A percentile compares a stretch with the other conserved stretches of the same genome.
These are phyloP conservation scores for Lethocerus indicus DNA, from an alignment of 1,140 invertebrate species.

Conservation along the genomic window DNA sequence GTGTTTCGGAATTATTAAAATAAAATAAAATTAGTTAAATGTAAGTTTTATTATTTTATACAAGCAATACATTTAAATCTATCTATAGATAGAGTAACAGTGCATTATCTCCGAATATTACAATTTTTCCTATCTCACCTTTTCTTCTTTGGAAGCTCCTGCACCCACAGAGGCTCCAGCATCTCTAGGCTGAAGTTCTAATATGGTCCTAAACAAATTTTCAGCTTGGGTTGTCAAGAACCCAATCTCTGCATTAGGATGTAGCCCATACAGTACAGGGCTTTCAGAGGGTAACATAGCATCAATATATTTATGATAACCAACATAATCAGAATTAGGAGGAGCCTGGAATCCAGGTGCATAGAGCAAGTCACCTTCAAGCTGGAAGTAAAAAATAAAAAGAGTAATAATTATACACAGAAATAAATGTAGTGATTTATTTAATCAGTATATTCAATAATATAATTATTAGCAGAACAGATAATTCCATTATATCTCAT, in stretches of 20 bases:
- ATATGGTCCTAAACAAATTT: constrained; percentile 71
- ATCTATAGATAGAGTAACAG: no score
- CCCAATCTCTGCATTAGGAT: constrained; percentile 90
- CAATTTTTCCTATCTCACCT: constrained; percentile 29
- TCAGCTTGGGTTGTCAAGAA: constrained; percentile 77
- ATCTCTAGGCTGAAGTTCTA: constrained; percentile 82
- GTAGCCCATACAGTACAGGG: constrained; percentile 78
- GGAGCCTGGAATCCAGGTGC: constrained; percentile 70
- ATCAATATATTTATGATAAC: constrained; percentile 50
- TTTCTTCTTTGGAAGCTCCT: constrained; percentile 60
- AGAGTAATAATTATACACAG: neutral
- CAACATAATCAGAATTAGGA: constrained; percentile 61
- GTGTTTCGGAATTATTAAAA: no score
- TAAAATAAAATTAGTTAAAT: no score
- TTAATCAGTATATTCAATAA: neutral
- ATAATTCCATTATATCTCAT: no score
- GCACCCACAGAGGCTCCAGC: constrained; percentile 43
- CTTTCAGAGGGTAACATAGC: constrained; percentile 72
- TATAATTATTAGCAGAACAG: no score
- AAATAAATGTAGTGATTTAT: neutral
- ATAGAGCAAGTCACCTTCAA: constrained; percentile 67
- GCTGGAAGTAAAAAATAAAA: constrained; percentile 24
- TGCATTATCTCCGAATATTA: no score
- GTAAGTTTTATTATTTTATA: no score
- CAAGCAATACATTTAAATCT: no score